Evolutionary conservation across 2,888 invertebrate genomes (phyloP), one percentile per base, ranked within the genome.

Genomic region (Netelia fuscicornis): DNA sequence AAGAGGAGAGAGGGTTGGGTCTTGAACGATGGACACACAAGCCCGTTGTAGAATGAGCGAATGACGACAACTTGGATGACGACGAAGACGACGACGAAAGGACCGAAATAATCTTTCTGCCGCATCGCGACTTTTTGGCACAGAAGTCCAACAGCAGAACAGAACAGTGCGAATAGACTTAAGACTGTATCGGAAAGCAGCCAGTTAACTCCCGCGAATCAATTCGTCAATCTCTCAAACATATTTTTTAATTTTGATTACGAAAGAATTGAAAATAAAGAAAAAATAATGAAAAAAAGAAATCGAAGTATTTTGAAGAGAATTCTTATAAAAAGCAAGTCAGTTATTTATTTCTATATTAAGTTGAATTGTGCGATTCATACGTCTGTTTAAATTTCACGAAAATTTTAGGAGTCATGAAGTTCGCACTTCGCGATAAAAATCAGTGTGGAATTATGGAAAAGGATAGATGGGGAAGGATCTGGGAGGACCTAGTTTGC

Each of bases 31-130:
- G 52, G 11, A 52, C 20, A 77, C 65, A 37, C 64, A 65, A 52
- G 64, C 37, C 62, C 52, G 64, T 75, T 65, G 42, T 56, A 56
- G 72, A 81, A 72, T 56, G 84, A 84, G 70, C n/a, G 65, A 70
- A 75, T 48, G 68, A 79, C 42, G 79, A 83, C 62, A 60, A 74
- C 30, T 72, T 72, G 20, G 11, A 74, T 64, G n/a, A 62, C 68
- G 75, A 74, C 74, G 68, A 78, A 58, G 11, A 74, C 71, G n/a
- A 54, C 68, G 75, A 74, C 74, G 68, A 78, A 58, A 80, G 70
- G 65, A 78, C 78, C 83, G 85, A 85, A 85, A 85, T 85, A 85
- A 85, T 85, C 79, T 71, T 79, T 75, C 74, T 52, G 76, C 60
- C 75, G 68, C 74, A 75, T 85, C 83, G 64, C 79, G 58, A 65